Base-by-base conservation (phyloP, 2,888 invertebrate species). In the Brenthis ino region DNA sequence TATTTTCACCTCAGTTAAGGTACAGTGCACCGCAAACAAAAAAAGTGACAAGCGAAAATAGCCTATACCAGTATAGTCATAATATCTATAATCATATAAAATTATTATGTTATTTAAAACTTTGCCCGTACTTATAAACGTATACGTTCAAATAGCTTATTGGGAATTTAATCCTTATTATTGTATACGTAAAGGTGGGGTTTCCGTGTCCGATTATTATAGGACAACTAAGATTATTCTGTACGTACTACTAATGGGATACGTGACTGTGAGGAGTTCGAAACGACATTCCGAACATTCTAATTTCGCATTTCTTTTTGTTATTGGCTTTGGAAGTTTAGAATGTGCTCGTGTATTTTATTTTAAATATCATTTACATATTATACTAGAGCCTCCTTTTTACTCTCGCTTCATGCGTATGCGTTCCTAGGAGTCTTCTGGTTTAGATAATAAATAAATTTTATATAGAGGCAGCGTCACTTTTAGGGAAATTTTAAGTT, bases 241-340 rank as follows among this genome's bases (percentile, higher is more conserved):
- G 53, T 47, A 67, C 58, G 63, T 37, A 11, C 43, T 64, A 33
- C 54, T 70, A 70, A 70, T 70, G 67, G 64, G 70, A 64, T 67
- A 70, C 70, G 67, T 67, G 67, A 67, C 67, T 67, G 50, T 63
- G 24, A 60, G 60, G 60, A 66, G 66, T 54, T 60, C 57, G 47
- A 28, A 43, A 6, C 48, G 37, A 56, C 5, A 57, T 56, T 51
- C 48, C 47, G 57, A 61, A 67, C 48, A 61, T 57, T 67, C 57
- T 57, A 57, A 63, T 67, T 57, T 37, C 6, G 20, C 28, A 11
- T 60, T 60, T 50, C 37, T 51, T 61, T 51, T 13, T 51, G 16
- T 55, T 28, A 33, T 54, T 20, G 37, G 37, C 37, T 43, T 11
- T 43, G 37, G 37, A 3, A 11, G 37, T 43, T 43, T 43, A 11